Base-by-base conservation (phyloP, 1,140 invertebrate genomes). In the Heliconius hewitsoni region DNA sequence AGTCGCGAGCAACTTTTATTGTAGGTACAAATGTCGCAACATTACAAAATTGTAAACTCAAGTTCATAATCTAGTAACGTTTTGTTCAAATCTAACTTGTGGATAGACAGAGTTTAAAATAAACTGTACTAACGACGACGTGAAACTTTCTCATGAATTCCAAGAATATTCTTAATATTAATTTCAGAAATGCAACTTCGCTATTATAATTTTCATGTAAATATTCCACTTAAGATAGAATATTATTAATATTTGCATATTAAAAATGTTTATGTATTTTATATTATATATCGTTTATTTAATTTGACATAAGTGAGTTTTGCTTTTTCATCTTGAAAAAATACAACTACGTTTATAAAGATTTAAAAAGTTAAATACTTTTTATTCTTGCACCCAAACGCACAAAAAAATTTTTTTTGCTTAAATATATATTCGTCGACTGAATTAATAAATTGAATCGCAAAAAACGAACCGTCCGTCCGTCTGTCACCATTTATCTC, bases 1-100 rank as follows among this genome's bases (percentile, higher is more conserved):
- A 11, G 60, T 66, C 60, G 60, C 78, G 52, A 79, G 8, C 46
- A 71, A 79, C 39, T 79, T 79, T 79, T 79, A 75, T 74, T 55
- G 46, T 72, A 75, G 60, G 66, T 71, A 74, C 66, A 73, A 75
- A 55, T 75, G 73, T 75, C 60, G 66, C 70, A 72, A 23, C 73
- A 75, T 79, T 72, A 79, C 57, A 76, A 70, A 60, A 76, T 76
- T 60, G 57, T 66, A 70, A 13, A 39, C 57, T 66, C 55, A 76
- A 76, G 30, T 76, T 76, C 50, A 37, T 76, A 76, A 60, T 75
- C 55, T 66, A 66, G 74, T 60, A 55, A 37, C 57, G 39, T 76
- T 72, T 76, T 76, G 74, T 76, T 76, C 37, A 46, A 76, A 76
- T 76, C 39, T 76, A 76, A 76, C 52, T 76, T 76, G 55, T 30